A percentile compares a stretch with the other conserved stretches of the same genome.
phyloP scores from a whole-genome alignment of 1,140 invertebrate species.

The Drosophila arawakana region DNA sequence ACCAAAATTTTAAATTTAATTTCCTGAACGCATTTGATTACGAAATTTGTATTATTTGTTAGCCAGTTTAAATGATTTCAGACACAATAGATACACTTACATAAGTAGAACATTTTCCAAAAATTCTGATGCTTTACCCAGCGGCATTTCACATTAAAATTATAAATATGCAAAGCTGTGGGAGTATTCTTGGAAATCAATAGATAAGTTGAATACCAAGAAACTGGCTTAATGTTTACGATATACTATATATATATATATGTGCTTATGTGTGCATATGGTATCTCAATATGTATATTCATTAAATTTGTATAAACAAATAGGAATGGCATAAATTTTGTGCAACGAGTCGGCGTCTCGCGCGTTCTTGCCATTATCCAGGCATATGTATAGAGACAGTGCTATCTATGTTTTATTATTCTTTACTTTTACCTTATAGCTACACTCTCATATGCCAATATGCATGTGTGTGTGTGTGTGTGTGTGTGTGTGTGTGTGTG shows the following conservation, averaged over 20 bases:
- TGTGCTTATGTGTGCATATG: slow-evolving; percentile 23
- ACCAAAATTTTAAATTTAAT: too few species aligned
- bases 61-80: neutral
- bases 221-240: neutral
- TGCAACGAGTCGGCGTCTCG: slow-evolving; percentile 51
- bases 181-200: slow-evolving; percentile 38
- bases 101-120: slow-evolving; percentile 12
- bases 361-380: slow-evolving; percentile 27
- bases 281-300: slow-evolving; percentile 66
- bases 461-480: slow-evolving; percentile 24
- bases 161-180: slow-evolving; percentile 20
- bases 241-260: slow-evolving; percentile 5
- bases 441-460: slow-evolving; percentile 33
- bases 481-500: slow-evolving; percentile 31
- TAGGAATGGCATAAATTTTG: slow-evolving; percentile 71
- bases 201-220: neutral
- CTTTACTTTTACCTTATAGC: slow-evolving; percentile 45
- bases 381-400: slow-evolving; percentile 18
- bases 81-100: neutral
- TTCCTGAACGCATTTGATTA: too few species aligned
- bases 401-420: slow-evolving; percentile 69
- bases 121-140: slow-evolving; percentile 34
- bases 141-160: slow-evolving; percentile 32
- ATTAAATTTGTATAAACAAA: slow-evolving; percentile 84
- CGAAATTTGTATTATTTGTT: too few species aligned